Evolutionary conservation across 2,113 vertebrate species (phyloP), one percentile per base, ranked within the genome.

Genomic region (Tichodroma muraria): DNA sequence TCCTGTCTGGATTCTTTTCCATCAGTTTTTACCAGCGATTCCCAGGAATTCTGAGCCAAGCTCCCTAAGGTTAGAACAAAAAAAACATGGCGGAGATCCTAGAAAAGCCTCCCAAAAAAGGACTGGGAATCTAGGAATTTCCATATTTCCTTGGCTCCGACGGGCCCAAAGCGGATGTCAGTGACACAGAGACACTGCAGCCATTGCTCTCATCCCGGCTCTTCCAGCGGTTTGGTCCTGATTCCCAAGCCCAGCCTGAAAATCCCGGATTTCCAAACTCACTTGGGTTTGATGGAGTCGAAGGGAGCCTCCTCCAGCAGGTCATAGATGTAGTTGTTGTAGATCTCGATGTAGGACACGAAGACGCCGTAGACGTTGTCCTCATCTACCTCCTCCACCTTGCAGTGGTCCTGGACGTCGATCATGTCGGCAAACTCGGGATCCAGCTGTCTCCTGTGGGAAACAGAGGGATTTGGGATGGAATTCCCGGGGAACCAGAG

Each of bases 301-400:
- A 97, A 96, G 0, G 98, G 98, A 24, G 97, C 61, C 59, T 99
- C 99, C 84, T 99, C 99, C 63, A 99, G 94, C 10, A 99, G 99
- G 94, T 99, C 99, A 40, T 99, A 99, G 78, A 99, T 98, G 85
- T 99, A 99, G 96, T 99, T 99, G 96, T 99, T 99, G 96, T 99
- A 99, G 94, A 99, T 99, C 97, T 99, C 99, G 4, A 99, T 98
- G 76, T 99, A 99, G 71, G 99, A 99, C 40, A 99, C 99, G 91
- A 99, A 99, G 12, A 99, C 97, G 16, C 98, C 98, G 93, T 99
- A 99, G 81, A 99, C 99, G 24, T 98, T 99, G 76, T 99, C 99
- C 91, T 99, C 99, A 64, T 99, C 99, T 22, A 99, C 97, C 5
- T 98, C 98, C 19, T 98, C 98, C 17, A 93, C 98, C 95, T 97